These are phyloP conservation scores for Amphipyra berbera DNA, from an alignment of 2,888 invertebrate genomes.

Conservation along the genomic window DNA sequence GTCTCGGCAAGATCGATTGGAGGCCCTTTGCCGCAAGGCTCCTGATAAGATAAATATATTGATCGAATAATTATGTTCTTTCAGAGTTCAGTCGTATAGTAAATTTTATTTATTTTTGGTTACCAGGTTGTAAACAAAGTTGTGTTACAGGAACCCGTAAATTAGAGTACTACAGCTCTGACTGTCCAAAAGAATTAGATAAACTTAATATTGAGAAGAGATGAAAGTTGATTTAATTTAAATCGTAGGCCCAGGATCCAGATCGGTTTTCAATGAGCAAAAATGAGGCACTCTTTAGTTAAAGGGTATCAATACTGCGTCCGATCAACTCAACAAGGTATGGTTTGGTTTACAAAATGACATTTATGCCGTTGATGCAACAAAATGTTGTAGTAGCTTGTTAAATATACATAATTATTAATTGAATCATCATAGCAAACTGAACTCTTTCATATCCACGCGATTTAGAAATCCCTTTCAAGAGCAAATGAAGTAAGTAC, in stretches of 20 bases:
- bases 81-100: conserved; percentile 42
- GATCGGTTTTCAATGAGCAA: no score
- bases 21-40: conserved; percentile 58
- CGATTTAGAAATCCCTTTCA: no score
- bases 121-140: conserved; percentile 13
- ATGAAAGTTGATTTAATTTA: no score
- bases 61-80: conserved; percentile 62
- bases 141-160: background rate
- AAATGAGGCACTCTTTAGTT: no score
- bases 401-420: no score
- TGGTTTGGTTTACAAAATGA: no score
- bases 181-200: background rate
- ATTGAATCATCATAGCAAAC: no score
- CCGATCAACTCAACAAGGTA: no score
- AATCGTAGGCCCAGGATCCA: no score
- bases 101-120: conserved; percentile 32
- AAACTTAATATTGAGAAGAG: background rate
- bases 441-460: no score
- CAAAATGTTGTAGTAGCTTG: no score
- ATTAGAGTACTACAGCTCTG: background rate
- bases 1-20: conserved; percentile 71
- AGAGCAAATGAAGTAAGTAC: background rate
- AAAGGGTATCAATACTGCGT: background rate
- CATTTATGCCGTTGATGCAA: no score
- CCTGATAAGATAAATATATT: conserved; percentile 70